Evolutionary conservation across 2,797 vertebrate species (phyloP), one percentile per base, ranked within the genome.

Genomic region (Sebastes hubbsi): DNA sequence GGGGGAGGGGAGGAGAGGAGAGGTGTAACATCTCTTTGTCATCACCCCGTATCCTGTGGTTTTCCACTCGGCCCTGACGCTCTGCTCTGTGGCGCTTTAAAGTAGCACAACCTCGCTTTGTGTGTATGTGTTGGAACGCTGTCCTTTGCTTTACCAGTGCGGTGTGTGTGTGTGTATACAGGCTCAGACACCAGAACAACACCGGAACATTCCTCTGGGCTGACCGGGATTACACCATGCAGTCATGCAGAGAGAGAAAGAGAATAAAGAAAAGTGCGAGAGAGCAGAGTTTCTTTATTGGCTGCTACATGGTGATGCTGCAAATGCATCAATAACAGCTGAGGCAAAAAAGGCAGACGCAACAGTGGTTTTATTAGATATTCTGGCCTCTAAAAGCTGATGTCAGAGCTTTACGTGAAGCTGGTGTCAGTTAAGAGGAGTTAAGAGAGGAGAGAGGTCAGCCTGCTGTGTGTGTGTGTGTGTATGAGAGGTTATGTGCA

Each of bases 1-100:
- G 93, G 93, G 91, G 93, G 94, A 85, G 36, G 91, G 90, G 87
- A 85, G 46, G 71, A 75, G 82, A 92, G 87, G 91, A 87, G 88
- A 92, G 87, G 91, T 92, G 92, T 81, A 91, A 73, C 93, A 89
- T 94, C 89, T 92, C 92, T 94, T 94, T 94, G 91, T 94, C 91
- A 90, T 91, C 91, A 80, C 84, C 82, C 71, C 72, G 86, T 91
- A 78, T 91, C 82, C 73, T 83, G 90, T 92, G 90, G 86, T 90
- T 93, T 92, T 90, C 87, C 83, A 83, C 82, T 84, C 60, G 9
- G 80, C 79, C 82, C 79, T 84, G 81, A 87, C 49, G n/a, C 65
- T 77, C 61, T 27, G 20, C 65, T 80, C 62, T 5, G 24, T 32
- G 70, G 61, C 78, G 85, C 78, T 93, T 22, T 86, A 82, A 70